Evolutionary conservation across 37 sponge, comb jelly and placozoan genomes (phyloP).

Genomic region (Chondrilla cf. caribensis): DNA sequence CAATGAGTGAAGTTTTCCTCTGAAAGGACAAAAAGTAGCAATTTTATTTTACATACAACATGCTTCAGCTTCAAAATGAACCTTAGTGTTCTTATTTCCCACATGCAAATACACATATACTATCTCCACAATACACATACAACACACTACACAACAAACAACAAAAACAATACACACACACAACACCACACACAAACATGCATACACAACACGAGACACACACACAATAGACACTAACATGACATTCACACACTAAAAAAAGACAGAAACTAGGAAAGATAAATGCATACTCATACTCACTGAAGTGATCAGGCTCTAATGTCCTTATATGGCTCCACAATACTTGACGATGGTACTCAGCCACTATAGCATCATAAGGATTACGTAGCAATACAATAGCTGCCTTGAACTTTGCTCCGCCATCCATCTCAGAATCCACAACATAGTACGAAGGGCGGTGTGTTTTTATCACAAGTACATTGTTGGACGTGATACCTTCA

Average conservation of each 20-base stretch:
- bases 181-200: no score
- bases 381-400: conserved; percentile 2
- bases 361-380: conserved; percentile 7
- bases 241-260: no score
- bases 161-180: no score
- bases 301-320: conserved; percentile 1
- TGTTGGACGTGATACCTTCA: conserved; percentile 4
- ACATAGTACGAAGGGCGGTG: background rate
- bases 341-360: conserved; percentile 1
- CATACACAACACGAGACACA: no score
- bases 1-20: conserved; percentile 12
- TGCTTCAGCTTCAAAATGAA: background rate
- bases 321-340: conserved; percentile 10
- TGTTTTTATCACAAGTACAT: conserved; percentile 21
- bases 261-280: no score
- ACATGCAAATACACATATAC: conserved; percentile 16
- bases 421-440: background rate
- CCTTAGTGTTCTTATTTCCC: background rate
- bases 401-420: background rate
- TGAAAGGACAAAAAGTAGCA: background rate
- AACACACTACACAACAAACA: no score
- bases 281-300: conserved; percentile 7
- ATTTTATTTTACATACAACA: background rate
- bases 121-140: no score
- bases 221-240: no score